These are phyloP conservation scores for Glossophaga mutica DNA, from an alignment of 2,797 vertebrate genomes.

Conservation along the genomic window DNA sequence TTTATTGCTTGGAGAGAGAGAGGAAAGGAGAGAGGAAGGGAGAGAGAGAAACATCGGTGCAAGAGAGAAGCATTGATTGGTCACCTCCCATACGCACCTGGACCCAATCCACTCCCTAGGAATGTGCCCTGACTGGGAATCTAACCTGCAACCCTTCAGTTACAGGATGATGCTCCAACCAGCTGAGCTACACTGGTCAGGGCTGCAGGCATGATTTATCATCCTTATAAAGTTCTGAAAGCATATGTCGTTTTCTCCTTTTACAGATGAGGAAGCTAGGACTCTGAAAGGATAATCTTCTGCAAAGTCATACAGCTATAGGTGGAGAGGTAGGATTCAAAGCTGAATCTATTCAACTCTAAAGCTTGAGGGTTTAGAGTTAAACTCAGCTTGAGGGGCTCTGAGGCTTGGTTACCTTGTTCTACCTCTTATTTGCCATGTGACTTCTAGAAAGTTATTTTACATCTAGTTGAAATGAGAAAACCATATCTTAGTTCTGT, in stretches of 20 bases:
- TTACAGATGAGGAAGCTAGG: background rate
- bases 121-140: background rate
- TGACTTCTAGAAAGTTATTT: background rate
- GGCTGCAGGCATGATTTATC: background rate
- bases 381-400: background rate
- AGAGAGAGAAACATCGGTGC: no score
- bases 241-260: background rate
- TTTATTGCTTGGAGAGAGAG: background rate
- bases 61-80: background rate
- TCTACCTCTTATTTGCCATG: background rate
- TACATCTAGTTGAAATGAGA: slow-evolving; percentile 23
- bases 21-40: no score
- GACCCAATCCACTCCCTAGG: background rate
- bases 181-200: background rate
- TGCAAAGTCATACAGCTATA: background rate
- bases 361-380: background rate
- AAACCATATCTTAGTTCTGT: background rate
- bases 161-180: background rate
- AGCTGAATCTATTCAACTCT: background rate
- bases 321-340: background rate
- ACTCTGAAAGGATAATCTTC: background rate
- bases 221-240: background rate
- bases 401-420: background rate
- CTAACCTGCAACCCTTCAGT: background rate
- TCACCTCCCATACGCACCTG: no score